Conservation (phyloP, 2,113 vertebrate species). For the Spea bombifrons region DNA sequence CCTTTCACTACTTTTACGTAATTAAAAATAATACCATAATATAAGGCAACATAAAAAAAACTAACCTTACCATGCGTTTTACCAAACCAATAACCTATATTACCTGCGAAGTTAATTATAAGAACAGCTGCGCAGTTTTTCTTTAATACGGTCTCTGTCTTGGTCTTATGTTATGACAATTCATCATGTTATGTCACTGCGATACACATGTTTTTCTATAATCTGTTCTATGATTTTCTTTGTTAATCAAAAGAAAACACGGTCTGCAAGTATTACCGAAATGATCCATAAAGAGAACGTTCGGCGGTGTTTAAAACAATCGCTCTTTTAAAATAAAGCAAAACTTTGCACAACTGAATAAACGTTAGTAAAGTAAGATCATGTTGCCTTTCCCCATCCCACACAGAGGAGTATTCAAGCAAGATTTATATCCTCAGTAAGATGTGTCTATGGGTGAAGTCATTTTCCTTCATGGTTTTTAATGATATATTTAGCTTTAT, state of each 20-base stretch:
- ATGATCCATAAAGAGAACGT: constrained; percentile 31
- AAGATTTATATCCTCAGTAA: constrained; percentile 29
- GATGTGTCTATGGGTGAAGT: background rate
- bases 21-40: constrained; percentile 44
- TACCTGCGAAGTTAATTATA: constrained; percentile 26
- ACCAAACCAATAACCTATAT: constrained; percentile 35
- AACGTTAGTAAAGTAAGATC: constrained; percentile 27
- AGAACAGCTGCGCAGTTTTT: constrained; percentile 40
- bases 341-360: constrained; percentile 36
- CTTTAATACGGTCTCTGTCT: constrained; percentile 39
- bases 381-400: constrained; percentile 19
- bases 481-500: no score
- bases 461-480: no score
- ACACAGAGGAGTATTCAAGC: constrained; percentile 9
- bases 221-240: constrained; percentile 45
- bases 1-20: constrained; percentile 34
- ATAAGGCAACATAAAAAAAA: constrained; percentile 28
- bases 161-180: constrained; percentile 30
- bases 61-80: constrained; percentile 27
- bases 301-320: constrained; percentile 27
- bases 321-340: constrained; percentile 20
- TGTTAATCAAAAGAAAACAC: constrained; percentile 47
- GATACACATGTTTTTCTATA: constrained; percentile 41
- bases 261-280: constrained; percentile 20
- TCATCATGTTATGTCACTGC: constrained; percentile 33